Evolutionary conservation across 2,888 invertebrate genomes (phyloP).

Genomic region (Odiellus spinosus): DNA sequence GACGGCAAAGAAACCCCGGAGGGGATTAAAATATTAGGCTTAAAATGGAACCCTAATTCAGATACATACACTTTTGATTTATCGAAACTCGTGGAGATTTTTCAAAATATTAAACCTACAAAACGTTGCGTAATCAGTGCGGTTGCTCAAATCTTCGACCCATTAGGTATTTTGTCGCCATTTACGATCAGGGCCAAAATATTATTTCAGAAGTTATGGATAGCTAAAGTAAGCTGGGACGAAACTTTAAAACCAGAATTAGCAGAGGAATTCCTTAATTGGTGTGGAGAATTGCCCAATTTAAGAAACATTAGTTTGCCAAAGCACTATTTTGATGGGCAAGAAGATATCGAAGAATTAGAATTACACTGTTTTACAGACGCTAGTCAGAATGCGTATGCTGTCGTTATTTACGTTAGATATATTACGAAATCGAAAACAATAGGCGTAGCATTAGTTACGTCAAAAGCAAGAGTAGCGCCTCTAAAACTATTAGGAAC

Average conservation of each 20-base stretch:
- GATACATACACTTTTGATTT: no score
- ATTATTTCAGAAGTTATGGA: constrained; percentile 22
- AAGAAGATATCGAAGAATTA: background rate
- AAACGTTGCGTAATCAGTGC: no score
- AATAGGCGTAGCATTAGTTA: constrained; percentile 10
- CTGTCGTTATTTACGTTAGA: constrained; percentile 16
- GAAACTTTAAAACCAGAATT: constrained; percentile 11
- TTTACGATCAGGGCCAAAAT: constrained; percentile 15
- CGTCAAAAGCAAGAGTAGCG: constrained; percentile 12
- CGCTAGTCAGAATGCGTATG: constrained; percentile 19
- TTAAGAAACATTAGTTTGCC: constrained; percentile 4
- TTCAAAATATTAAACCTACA: no score
- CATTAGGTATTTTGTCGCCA: constrained; percentile 16
- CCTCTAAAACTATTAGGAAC: constrained; percentile 12
- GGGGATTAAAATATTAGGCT: no score
- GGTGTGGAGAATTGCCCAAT: background rate
- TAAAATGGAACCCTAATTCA: no score
- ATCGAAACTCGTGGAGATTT: no score
- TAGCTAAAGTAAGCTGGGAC: constrained; percentile 19
- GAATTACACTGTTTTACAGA: constrained; percentile 18
- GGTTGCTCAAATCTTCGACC: constrained; percentile 8
- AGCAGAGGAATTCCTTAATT: background rate
- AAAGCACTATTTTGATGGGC: background rate
- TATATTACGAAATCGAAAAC: background rate
- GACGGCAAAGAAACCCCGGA: no score